Conservation (phyloP, 2,888 invertebrate species). For the Drosophila hamatofila region DNA sequence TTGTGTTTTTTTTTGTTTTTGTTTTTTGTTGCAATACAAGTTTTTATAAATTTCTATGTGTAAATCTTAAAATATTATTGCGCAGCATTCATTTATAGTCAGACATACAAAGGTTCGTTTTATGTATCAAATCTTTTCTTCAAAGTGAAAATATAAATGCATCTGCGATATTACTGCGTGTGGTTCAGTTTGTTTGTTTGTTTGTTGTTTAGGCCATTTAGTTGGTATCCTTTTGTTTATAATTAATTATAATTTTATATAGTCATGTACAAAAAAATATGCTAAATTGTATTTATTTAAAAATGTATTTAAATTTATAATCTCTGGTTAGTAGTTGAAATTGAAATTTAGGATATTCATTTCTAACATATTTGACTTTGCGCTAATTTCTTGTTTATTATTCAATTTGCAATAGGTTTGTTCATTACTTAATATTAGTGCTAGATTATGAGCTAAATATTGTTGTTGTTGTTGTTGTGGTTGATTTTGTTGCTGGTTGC, state of each 20-base stretch:
- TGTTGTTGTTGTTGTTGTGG: constrained; percentile 30
- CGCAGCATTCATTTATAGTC: constrained; percentile 61
- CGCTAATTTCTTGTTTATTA: constrained; percentile 61
- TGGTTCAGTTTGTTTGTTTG: constrained; percentile 36
- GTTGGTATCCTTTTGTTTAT: constrained; percentile 48
- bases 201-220: constrained; percentile 52
- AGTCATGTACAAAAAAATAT: constrained; percentile 74
- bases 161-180: constrained; percentile 57
- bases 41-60: constrained; percentile 60
- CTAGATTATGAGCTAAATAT: constrained; percentile 78
- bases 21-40: constrained; percentile 58
- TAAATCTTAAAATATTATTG: constrained; percentile 74
- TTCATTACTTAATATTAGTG: constrained; percentile 75
- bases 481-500: constrained; percentile 28
- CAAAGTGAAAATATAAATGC: constrained; percentile 79
- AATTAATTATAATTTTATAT: constrained; percentile 40
- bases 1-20: constrained; percentile 41
- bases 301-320: constrained; percentile 63
- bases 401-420: constrained; percentile 55
- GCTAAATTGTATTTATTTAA: constrained; percentile 69
- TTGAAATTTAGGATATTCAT: constrained; percentile 71
- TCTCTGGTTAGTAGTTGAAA: constrained; percentile 74
- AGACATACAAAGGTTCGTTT: constrained; percentile 52
- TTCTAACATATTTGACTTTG: constrained; percentile 65
- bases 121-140: constrained; percentile 51